Evolutionary conservation across 2,888 invertebrate species (phyloP).

Genomic region (Erynnis tages): DNA sequence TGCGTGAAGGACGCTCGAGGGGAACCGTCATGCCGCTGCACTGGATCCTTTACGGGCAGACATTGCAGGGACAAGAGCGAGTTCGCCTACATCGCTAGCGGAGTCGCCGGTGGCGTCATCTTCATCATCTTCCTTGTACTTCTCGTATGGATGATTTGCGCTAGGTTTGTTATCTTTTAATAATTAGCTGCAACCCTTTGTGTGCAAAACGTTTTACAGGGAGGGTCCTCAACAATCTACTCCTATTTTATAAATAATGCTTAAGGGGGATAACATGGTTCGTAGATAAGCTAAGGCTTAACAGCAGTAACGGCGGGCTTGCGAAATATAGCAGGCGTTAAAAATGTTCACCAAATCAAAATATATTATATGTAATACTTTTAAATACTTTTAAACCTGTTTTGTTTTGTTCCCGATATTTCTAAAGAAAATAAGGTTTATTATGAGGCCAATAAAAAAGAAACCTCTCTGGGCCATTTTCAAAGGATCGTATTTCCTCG

Average conservation of each 20-base stretch:
- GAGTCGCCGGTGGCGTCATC: conserved; percentile 96
- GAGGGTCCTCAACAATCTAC: too few species aligned
- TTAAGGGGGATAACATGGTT: too few species aligned
- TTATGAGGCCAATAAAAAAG: conserved; percentile 1
- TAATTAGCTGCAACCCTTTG: too few species aligned
- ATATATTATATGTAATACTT: neutral
- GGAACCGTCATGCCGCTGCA: conserved; percentile 93
- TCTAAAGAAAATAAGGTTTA: neutral
- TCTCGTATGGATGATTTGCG: conserved; percentile 98
- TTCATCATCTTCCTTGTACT: conserved; percentile 95
- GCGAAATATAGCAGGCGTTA: too few species aligned
- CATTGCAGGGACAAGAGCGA: conserved; percentile 96
- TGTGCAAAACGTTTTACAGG: too few species aligned
- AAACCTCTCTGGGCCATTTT: conserved; percentile 4
- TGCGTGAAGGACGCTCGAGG: conserved; percentile 92
- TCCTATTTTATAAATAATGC: too few species aligned
- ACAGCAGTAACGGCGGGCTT: too few species aligned
- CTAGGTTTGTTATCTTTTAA: conserved; percentile 79
- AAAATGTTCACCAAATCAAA: too few species aligned
- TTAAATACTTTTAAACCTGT: neutral
- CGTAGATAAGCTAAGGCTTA: too few species aligned
- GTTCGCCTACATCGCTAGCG: conserved; percentile 96
- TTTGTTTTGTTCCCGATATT: neutral
- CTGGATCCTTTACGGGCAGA: conserved; percentile 95
- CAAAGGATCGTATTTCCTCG: conserved; percentile 16